Evolutionary conservation across 2,797 vertebrate genomes (phyloP).

Genomic region (Salmo trutta): DNA sequence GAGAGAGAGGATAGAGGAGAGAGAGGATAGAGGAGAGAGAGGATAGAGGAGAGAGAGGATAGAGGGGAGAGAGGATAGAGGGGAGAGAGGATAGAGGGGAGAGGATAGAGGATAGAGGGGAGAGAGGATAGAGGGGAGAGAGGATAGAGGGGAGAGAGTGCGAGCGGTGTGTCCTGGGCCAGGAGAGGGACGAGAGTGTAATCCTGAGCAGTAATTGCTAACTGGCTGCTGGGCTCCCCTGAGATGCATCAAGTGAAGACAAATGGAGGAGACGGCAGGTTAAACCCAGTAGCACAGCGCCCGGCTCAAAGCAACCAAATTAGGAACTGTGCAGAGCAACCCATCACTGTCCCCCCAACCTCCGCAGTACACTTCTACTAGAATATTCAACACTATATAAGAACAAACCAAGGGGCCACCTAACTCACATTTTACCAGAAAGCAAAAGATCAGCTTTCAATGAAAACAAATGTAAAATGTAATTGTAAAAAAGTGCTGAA

Average conservation of each 20-base stretch:
- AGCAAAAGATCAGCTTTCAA: neutral
- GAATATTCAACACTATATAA: neutral
- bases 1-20: no score
- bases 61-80: neutral
- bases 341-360: constrained; percentile 45
- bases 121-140: constrained; percentile 1
- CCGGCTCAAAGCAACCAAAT: constrained; percentile 42
- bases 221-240: constrained; percentile 37
- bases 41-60: no score
- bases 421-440: neutral
- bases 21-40: no score
- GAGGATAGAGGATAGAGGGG: neutral
- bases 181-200: constrained; percentile 32
- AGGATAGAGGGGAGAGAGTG: constrained; percentile 20
- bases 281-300: constrained; percentile 48
- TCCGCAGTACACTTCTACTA: neutral
- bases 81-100: constrained; percentile 14
- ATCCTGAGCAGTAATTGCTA: constrained; percentile 66
- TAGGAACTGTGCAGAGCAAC: constrained; percentile 59
- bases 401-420: neutral
- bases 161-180: constrained; percentile 37
- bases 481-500: no score
- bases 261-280: constrained; percentile 60
- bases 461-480: neutral
- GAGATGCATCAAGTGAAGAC: constrained; percentile 58